Evolutionary conservation across 1,140 invertebrate genomes (phyloP).

Genomic region (Gonatopus flavifemur): DNA sequence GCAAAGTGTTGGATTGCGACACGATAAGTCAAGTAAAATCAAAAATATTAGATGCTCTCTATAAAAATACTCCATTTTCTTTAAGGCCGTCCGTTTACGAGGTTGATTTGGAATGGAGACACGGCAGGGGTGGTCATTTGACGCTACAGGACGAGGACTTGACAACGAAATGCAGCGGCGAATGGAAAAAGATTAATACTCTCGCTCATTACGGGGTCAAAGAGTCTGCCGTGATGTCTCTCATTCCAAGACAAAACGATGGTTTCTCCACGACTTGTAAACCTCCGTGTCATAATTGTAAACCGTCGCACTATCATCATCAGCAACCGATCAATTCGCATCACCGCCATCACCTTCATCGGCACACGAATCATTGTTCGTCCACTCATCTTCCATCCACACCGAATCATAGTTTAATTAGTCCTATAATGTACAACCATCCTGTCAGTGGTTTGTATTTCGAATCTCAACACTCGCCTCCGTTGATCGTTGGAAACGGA

Average conservation of each 20-base stretch:
- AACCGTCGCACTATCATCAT: conserved; percentile 46
- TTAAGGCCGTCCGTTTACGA: conserved; percentile 88
- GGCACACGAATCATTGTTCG: conserved; percentile 48
- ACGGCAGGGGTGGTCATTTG: conserved; percentile 86
- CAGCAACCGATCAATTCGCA: conserved; percentile 28
- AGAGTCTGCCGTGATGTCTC: conserved; percentile 91
- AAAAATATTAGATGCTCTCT: conserved; percentile 96
- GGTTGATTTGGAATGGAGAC: conserved; percentile 92
- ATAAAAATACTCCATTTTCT: conserved; percentile 94
- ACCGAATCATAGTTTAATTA: conserved; percentile 48
- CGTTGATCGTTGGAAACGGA: conserved; percentile 75
- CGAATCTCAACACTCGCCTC: conserved; percentile 60
- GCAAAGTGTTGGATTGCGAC: conserved; percentile 97
- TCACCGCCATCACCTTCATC: conserved; percentile 42
- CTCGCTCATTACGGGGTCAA: conserved; percentile 91
- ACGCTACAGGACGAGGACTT: conserved; percentile 92
- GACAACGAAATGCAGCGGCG: conserved; percentile 84
- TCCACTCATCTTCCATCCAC: conserved; percentile 45
- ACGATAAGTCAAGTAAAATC: conserved; percentile 98
- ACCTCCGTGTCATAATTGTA: conserved; percentile 79
- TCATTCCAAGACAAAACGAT: conserved; percentile 86
- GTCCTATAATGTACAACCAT: conserved; percentile 51
- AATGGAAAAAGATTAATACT: conserved; percentile 90
- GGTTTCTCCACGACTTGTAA: conserved; percentile 77
- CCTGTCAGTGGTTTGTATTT: conserved; percentile 65